Evolutionary conservation across 2,797 vertebrate genomes (phyloP).

Genomic region (Anisognathus igniventris): DNA sequence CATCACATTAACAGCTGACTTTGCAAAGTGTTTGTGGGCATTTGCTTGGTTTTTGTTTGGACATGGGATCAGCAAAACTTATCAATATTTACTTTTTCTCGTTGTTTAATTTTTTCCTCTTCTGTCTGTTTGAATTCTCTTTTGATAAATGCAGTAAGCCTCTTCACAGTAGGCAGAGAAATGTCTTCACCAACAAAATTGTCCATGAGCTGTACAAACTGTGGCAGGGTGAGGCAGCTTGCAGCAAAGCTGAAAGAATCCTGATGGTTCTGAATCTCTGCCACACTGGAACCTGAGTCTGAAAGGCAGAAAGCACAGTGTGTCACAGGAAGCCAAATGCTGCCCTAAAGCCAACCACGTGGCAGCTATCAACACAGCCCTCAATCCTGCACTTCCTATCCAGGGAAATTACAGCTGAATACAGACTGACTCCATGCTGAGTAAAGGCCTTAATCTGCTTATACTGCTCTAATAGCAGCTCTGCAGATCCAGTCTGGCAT

Average conservation of each 20-base stretch:
- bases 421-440: neutral
- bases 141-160: conserved; percentile 64
- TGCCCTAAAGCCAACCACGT: neutral
- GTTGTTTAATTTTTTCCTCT: conserved; percentile 65
- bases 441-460: neutral
- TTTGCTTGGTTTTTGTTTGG: neutral
- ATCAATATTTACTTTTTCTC: conserved; percentile 68
- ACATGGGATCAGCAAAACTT: neutral
- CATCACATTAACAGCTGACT: neutral
- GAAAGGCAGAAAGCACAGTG: conserved; percentile 23
- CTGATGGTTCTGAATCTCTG: conserved; percentile 48
- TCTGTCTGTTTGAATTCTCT: conserved; percentile 71
- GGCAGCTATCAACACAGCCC: neutral
- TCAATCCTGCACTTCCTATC: neutral
- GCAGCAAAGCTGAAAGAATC: conserved; percentile 55
- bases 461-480: neutral
- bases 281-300: conserved; percentile 57
- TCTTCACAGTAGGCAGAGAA: conserved; percentile 49
- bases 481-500: neutral
- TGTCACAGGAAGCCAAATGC: neutral
- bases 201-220: conserved; percentile 78
- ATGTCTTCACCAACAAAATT: conserved; percentile 69
- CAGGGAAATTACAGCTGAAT: neutral
- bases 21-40: neutral
- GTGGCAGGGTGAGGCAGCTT: conserved; percentile 59